Percentiles rank a stretch among this genome's conserved stretches.
These are phyloP conservation scores for Conistra vaccinii DNA, from an alignment of 2,888 invertebrate genomes.

Conservation along the genomic window DNA sequence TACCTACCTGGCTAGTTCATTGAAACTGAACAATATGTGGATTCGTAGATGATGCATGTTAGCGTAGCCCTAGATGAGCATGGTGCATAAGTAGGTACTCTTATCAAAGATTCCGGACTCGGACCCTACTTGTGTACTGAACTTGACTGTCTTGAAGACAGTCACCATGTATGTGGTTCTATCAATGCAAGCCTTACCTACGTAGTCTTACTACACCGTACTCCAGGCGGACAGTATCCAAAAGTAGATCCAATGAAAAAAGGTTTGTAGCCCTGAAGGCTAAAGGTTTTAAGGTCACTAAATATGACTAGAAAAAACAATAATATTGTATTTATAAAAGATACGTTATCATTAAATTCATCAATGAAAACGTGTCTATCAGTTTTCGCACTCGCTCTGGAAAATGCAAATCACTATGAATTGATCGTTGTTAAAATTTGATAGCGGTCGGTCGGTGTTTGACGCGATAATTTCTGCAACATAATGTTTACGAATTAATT, in stretches of 20 bases:
- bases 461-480: slow-evolving; percentile 2
- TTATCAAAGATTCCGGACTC: too few relatives aligned
- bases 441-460: slow-evolving; percentile 1
- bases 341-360: slow-evolving; percentile 6
- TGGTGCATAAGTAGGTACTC: neutral
- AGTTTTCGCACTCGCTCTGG: slow-evolving; percentile 10
- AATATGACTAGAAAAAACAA: neutral
- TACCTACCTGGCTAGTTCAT: too few relatives aligned
- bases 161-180: neutral
- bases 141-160: too few relatives aligned
- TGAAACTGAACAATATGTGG: too few relatives aligned
- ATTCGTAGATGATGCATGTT: neutral
- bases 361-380: slow-evolving; percentile 14
- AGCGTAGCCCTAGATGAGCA: neutral
- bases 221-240: neutral
- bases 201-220: neutral
- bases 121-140: too few relatives aligned
- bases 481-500: slow-evolving; percentile 19
- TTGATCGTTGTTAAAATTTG: slow-evolving; percentile 26
- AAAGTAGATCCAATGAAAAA: neutral
- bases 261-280: neutral
- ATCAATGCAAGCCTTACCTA: neutral
- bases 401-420: slow-evolving; percentile 37
- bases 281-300: neutral
- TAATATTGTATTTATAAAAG: slow-evolving; percentile 5